Conservation (phyloP, 2,888 invertebrate species). For the Conomelus anceps region DNA sequence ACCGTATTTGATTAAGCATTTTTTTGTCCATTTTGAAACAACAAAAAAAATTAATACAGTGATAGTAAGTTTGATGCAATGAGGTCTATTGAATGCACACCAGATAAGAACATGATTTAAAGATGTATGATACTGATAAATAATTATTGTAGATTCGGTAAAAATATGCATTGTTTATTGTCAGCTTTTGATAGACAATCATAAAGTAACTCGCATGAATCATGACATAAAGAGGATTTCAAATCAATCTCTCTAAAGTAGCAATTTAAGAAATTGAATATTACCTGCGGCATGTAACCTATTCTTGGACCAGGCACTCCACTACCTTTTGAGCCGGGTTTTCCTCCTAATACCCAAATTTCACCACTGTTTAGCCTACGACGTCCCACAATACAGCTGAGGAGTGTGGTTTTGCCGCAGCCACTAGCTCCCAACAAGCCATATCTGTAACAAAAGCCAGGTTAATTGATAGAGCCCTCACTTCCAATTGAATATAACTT, state of each 20-base stretch:
- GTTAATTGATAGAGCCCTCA: background rate
- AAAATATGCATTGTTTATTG: no score
- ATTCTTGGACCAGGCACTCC: slow-evolving; percentile 85
- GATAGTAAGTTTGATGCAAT: no score
- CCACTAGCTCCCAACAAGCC: slow-evolving; percentile 85
- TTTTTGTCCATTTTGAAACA: no score
- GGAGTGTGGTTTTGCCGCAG: slow-evolving; percentile 82
- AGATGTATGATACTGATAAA: no score
- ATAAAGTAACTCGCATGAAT: background rate
- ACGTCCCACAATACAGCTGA: slow-evolving; percentile 79
- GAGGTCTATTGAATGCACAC: no score
- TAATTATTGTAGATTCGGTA: no score
- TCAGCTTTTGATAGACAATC: background rate
- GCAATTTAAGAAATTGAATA: slow-evolving; percentile 25
- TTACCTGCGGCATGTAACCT: slow-evolving; percentile 83
- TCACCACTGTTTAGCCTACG: slow-evolving; percentile 71
- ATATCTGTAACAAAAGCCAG: slow-evolving; percentile 53
- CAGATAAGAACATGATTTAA: no score
- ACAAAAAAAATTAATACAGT: no score
- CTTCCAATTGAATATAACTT: no score
- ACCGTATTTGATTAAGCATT: no score
- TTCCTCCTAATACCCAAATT: slow-evolving; percentile 77
- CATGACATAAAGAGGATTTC: background rate
- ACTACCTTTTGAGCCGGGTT: slow-evolving; percentile 73
- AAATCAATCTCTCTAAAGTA: background rate